Base-by-base conservation (phyloP, 2,888 invertebrate species). In the Microplitis deprimator region DNA sequence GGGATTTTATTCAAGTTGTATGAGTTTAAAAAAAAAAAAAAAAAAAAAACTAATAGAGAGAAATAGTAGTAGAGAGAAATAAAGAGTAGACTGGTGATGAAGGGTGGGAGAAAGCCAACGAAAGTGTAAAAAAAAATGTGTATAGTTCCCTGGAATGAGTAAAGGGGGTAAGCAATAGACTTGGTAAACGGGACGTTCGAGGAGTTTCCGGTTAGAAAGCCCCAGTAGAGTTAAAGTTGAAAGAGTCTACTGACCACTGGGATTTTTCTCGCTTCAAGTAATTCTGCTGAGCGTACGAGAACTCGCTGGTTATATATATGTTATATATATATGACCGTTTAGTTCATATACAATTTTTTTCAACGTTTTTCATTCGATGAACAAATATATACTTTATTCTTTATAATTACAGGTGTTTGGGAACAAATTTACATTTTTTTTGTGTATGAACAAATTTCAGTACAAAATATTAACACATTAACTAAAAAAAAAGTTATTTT, bases 201-300 rank as follows among this genome's bases (percentile, higher is more conserved):
- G 40, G 62, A 71, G 40, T 71, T 71, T 71, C 71, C 71, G 71
- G 62, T 62, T 62, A 61, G 40, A 71, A 71, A 62, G 10, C 38
- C 39, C 7, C 61, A 68, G 67, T 41, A 40, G 20, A 38, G 41
- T 68, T 38, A 76, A 70, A 76, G 76, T 76, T 71, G 76, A 71
- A 76, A 76, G 71, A 67, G 76, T 62, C 60, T 39, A 76, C 76
- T 76, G 76, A 71, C 76, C 76, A 76, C 70, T 69, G 76, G 76
- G 76, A 76, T 50, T 76, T 76, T 76, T 71, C 70, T 41, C 76
- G 16, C 76, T 62, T 73, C 76, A 65, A 76, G 71, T 76, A 76
- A 76, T 76, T 76, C 65, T 71, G 76, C 76, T 76, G 76, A 76
- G 65, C 71, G 39, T 39, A 70, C 76, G 50, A 61, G 69, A 70